These are phyloP conservation scores for Theristus sp. DNA, from an alignment of 2,888 invertebrate genomes.

Conservation along the genomic window DNA sequence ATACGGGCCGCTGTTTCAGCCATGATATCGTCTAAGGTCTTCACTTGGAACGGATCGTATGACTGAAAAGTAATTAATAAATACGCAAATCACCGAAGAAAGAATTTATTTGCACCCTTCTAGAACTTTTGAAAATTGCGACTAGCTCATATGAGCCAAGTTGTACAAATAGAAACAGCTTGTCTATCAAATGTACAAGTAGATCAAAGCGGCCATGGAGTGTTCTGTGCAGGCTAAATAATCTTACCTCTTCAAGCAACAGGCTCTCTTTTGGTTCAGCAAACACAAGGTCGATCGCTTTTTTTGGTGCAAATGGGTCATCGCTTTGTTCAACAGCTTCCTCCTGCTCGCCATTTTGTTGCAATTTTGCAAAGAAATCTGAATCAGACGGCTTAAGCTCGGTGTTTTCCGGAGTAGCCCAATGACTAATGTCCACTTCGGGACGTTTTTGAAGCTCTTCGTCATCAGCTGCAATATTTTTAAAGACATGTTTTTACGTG, in stretches of 20 bases:
- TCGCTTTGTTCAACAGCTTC: too few relatives aligned
- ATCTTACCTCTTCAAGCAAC: background rate
- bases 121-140: too few relatives aligned
- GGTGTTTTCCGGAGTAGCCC: background rate
- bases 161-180: too few relatives aligned
- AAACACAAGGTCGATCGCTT: background rate
- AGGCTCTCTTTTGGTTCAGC: background rate
- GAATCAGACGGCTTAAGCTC: background rate
- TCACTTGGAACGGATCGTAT: slow-evolving; percentile 26
- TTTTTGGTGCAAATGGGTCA: background rate
- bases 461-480: too few relatives aligned
- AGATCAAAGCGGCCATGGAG: too few relatives aligned
- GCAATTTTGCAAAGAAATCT: background rate
- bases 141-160: too few relatives aligned
- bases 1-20: slow-evolving; percentile 20
- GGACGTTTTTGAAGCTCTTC: background rate
- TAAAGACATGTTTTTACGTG: too few relatives aligned
- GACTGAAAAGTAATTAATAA: too few relatives aligned
- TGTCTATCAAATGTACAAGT: too few relatives aligned
- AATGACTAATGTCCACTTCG: background rate
- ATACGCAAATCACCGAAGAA: too few relatives aligned
- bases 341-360: background rate
- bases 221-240: too few relatives aligned
- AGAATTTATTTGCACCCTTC: too few relatives aligned
- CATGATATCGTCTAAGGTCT: slow-evolving; percentile 26